Percentiles rank a stretch among this genome's conserved stretches.
Evolutionary conservation across 1,140 invertebrate genomes (phyloP).

Genomic region (Theocolax elegans): DNA sequence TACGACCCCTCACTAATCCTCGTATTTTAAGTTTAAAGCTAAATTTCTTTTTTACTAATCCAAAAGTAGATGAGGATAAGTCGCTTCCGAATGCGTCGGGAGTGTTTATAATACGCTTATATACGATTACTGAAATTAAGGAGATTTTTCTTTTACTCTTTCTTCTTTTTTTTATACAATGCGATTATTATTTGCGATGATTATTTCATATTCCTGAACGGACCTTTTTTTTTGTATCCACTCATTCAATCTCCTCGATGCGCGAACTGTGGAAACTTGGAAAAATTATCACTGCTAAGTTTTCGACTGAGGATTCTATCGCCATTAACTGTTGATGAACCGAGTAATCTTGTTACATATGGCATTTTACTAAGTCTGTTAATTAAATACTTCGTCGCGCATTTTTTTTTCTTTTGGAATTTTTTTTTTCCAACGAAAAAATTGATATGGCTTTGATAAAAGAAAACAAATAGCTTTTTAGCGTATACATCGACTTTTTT

Average conservation of each 20-base stretch:
- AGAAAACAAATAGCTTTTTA: no score
- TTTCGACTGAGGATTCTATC: conserved; percentile 14
- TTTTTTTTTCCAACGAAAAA: no score
- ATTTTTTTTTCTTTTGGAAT: no score
- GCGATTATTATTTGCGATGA: no score
- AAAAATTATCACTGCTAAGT: not conserved
- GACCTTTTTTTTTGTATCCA: not conserved
- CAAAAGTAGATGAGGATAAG: not conserved
- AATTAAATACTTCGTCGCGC: no score
- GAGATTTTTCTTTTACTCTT: not conserved
- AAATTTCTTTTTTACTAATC: not conserved
- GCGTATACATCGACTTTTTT: no score
- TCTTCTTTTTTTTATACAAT: no score
- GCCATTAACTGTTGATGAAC: conserved; percentile 11
- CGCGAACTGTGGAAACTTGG: not conserved
- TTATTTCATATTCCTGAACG: not conserved
- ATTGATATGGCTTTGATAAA: no score
- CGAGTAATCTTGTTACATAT: not conserved
- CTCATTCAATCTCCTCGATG: not conserved
- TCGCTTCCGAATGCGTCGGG: not conserved
- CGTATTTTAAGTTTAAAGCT: not conserved
- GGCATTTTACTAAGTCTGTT: not conserved
- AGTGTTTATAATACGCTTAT: conserved; percentile 20
- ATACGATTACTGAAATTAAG: not conserved
- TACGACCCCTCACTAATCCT: not conserved